phyloP scores from a whole-genome alignment of 2,113 vertebrate genomes.

The Archilochus colubris region DNA sequence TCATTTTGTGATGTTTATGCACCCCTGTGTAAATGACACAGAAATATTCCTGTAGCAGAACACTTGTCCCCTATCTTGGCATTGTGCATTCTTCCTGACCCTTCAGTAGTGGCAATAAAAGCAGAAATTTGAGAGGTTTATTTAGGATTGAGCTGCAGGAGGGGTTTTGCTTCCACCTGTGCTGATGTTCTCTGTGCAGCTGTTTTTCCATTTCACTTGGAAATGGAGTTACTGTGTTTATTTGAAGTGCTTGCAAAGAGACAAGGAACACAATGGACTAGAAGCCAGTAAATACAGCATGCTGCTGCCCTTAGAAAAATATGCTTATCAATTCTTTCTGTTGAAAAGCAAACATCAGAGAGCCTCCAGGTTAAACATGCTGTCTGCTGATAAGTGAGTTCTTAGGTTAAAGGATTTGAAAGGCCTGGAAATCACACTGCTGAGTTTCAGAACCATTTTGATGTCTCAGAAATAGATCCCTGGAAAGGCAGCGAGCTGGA shows the following conservation, averaged over 20 bases:
- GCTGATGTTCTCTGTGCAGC: neutral
- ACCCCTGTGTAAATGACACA: neutral
- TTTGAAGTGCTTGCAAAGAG: neutral
- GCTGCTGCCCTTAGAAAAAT: neutral
- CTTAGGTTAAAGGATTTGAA: neutral
- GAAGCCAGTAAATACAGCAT: neutral
- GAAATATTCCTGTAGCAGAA: neutral
- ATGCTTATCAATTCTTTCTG: neutral
- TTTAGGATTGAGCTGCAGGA: neutral
- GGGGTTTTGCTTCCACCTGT: neutral
- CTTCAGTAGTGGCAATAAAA: neutral
- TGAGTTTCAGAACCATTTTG: neutral
- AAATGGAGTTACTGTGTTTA: neutral
- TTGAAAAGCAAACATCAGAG: neutral
- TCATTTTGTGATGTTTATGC: neutral
- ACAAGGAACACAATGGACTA: neutral
- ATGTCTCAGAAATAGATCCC: neutral
- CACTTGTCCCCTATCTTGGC: neutral
- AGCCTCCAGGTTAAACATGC: neutral
- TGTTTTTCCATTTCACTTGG: neutral
- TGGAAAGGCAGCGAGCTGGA: neutral
- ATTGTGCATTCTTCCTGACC: neutral
- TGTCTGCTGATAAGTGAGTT: neutral
- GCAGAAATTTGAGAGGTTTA: neutral
- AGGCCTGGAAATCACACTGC: neutral